Evolutionary conservation across 1,140 invertebrate genomes (phyloP).

Genomic region (Trissolcus basalis): DNA sequence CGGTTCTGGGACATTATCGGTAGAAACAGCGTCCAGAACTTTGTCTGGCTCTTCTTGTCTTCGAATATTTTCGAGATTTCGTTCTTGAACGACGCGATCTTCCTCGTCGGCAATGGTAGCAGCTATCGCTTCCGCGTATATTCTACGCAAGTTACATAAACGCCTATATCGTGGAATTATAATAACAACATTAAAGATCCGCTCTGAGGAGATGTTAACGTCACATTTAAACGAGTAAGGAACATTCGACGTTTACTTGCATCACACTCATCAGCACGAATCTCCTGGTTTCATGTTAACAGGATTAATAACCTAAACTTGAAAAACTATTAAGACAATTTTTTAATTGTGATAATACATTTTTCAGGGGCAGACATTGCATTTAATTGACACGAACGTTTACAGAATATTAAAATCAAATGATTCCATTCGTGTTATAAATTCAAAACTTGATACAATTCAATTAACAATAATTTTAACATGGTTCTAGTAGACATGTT

Average conservation of each 20-base stretch:
- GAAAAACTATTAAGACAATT: too few species aligned
- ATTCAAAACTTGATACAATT: too few species aligned
- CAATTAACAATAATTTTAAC: too few species aligned
- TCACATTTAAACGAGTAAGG: slow-evolving; percentile 34
- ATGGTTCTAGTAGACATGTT: too few species aligned
- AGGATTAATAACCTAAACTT: background rate
- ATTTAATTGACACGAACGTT: too few species aligned
- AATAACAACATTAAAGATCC: slow-evolving; percentile 47
- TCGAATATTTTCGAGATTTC: slow-evolving; percentile 62
- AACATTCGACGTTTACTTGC: slow-evolving; percentile 52
- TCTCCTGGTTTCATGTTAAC: slow-evolving; percentile 1
- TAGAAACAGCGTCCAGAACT: slow-evolving; percentile 31
- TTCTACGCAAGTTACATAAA: slow-evolving; percentile 61
- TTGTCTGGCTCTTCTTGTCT: slow-evolving; percentile 68
- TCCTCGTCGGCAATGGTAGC: slow-evolving; percentile 61
- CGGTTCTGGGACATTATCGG: slow-evolving; percentile 21
- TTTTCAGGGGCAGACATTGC: too few species aligned
- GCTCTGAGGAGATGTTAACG: slow-evolving; percentile 28
- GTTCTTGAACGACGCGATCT: slow-evolving; percentile 55
- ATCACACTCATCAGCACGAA: slow-evolving; percentile 24
- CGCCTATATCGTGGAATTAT: slow-evolving; percentile 51
- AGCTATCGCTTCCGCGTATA: slow-evolving; percentile 60
- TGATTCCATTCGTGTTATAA: too few species aligned
- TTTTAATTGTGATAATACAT: too few species aligned
- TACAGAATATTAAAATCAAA: too few species aligned